phyloP scores from a whole-genome alignment of 1,140 invertebrate species.

The Trichomalopsis sarcophagae region DNA sequence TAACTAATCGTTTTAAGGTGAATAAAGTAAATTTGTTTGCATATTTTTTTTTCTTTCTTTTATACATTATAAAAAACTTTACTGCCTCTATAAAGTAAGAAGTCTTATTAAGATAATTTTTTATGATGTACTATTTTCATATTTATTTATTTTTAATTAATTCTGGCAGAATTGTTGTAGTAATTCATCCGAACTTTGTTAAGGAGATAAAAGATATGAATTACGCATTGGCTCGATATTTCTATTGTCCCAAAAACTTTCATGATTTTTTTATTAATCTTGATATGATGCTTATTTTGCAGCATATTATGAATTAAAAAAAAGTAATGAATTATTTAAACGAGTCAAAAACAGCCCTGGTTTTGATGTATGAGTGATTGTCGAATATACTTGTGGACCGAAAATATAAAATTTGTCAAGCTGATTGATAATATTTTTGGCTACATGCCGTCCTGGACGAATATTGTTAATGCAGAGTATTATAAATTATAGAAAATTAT shows the following conservation, averaged over 20 bases:
- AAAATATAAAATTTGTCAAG: conserved; percentile 53
- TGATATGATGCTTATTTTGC: neutral
- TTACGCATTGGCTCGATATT: conserved; percentile 2
- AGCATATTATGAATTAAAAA: neutral
- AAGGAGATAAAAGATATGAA: neutral
- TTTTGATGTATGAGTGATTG: conserved; percentile 42
- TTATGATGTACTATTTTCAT: conserved; percentile 13
- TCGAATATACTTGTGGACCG: conserved; percentile 51
- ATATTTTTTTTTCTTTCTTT: neutral
- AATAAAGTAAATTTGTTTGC: conserved; percentile 17
- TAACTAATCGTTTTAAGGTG: neutral
- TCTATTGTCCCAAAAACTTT: conserved; percentile 35
- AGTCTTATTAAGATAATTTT: conserved; percentile 9
- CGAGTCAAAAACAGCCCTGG: conserved; percentile 40
- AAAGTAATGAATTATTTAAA: conserved; percentile 21
- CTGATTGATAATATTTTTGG: conserved; percentile 54
- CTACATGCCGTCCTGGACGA: conserved; percentile 53
- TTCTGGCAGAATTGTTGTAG: neutral
- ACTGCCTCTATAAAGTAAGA: conserved; percentile 9
- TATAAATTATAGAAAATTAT: conserved; percentile 55
- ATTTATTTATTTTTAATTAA: conserved; percentile 30
- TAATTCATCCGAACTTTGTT: neutral
- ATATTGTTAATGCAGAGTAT: conserved; percentile 54
- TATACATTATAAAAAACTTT: conserved; percentile 2
- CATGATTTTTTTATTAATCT: conserved; percentile 50